Evolutionary conservation across 2,113 vertebrate genomes (phyloP), one percentile per base, ranked within the genome.

Genomic region (Erpornis zantholeuca): DNA sequence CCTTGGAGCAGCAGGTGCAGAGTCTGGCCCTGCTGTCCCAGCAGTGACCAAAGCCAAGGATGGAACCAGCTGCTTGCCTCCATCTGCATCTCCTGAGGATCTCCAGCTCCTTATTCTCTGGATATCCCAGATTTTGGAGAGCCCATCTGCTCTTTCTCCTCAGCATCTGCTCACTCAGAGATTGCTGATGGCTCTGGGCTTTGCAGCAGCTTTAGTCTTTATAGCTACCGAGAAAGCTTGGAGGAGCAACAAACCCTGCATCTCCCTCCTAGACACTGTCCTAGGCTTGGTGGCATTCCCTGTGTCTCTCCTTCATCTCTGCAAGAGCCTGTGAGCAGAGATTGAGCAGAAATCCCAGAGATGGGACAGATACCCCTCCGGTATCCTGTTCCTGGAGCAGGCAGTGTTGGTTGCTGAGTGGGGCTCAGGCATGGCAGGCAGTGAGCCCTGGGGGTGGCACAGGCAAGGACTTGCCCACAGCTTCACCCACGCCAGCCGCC

Each of bases 371-470:
- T 56, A 23, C 4, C 31, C 81, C 45, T 57, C 13, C 29, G 10
- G 12, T 25, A 6, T 12, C 38, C 63, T 1, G 0, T 9, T 76
- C 47, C 38, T 2, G 9, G 42, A 78, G 56, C 45, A 23, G 36
- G 25, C 6, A 0, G n/a, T 16, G 53, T 24, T 6, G 7, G 1
- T n/a, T 40, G 15, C 83, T 44, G 45, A 33, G 54, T 4, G 33
- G 45, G 59, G 31, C 69, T 64, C 24, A 7, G 68, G 15, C 7
- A 2, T 7, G n/a, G 10, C 17, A 10, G 66, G 35, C 86, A 63
- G 56, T 1, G 10, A 71, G 38, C 36, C 36, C 54, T 16, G 2
- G 36, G 61, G 49, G 14, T 22, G 20, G 38, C 10, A 12, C 7
- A 38, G 54, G 66, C 75, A 53, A 89, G 47, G 89, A 50, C 0